Conservation (phyloP, 2,113 vertebrate genomes). For the Mormyrus iriodes region DNA sequence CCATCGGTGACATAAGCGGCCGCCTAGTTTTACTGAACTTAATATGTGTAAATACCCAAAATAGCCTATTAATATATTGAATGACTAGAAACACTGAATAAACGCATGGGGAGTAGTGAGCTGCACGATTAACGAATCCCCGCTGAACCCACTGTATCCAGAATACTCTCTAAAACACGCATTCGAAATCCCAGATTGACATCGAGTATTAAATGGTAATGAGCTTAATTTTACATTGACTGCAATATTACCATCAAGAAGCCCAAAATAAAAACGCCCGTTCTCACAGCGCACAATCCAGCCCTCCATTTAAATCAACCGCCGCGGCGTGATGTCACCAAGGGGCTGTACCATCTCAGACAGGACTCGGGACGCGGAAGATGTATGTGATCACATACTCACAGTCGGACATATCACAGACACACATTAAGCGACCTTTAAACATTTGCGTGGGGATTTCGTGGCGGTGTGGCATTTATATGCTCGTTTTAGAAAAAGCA, state of each 20-base stretch:
- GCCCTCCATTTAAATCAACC: constrained; percentile 21
- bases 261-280: neutral
- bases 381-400: neutral
- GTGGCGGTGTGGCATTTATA: neutral
- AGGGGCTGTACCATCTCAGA: constrained; percentile 45
- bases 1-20: too few relatives aligned
- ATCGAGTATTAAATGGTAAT: neutral
- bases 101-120: neutral
- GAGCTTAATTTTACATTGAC: neutral
- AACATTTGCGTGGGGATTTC: neutral
- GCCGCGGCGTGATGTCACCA: constrained; percentile 28
- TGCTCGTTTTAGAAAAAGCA: neutral
- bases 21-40: neutral
- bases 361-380: neutral
- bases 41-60: neutral
- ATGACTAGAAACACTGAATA: neutral
- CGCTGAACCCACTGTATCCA: neutral
- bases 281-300: neutral
- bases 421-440: neutral
- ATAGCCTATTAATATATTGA: neutral
- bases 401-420: neutral
- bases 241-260: neutral
- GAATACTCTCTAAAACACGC: neutral
- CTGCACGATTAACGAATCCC: neutral
- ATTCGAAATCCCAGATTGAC: neutral